These are phyloP conservation scores for Podarcis raffonei DNA, from an alignment of 2,113 vertebrate species.

Conservation along the genomic window DNA sequence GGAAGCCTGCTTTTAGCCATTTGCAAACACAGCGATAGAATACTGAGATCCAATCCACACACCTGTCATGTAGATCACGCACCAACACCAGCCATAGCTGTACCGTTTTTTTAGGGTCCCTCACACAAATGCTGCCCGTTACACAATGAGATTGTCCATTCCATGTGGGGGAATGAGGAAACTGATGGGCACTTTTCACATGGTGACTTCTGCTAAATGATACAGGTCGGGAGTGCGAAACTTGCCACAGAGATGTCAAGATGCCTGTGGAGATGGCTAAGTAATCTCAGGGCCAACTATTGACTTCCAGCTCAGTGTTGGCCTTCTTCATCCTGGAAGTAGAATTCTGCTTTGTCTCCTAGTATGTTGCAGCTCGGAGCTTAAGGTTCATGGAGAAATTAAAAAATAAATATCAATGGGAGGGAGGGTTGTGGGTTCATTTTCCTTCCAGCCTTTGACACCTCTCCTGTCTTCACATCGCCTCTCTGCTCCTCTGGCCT, in stretches of 20 bases:
- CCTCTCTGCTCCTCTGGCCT: not conserved
- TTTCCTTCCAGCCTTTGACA: conserved; percentile 7
- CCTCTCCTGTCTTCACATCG: conserved; percentile 19
- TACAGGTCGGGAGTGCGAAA: too few species aligned
- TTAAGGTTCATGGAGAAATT: not conserved
- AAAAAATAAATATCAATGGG: not conserved
- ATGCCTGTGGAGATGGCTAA: not conserved
- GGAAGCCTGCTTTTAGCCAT: not conserved
- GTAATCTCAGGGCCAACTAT: not conserved
- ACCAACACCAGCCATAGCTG: too few species aligned
- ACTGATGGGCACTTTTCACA: too few species aligned
- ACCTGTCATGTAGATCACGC: too few species aligned
- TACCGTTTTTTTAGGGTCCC: too few species aligned
- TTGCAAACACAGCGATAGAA: too few species aligned
- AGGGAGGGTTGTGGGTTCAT: not conserved
- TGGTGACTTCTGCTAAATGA: too few species aligned
- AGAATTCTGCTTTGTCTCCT: not conserved
- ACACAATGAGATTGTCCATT: too few species aligned
- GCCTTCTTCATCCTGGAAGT: not conserved
- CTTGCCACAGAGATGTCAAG: too few species aligned
- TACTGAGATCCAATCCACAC: too few species aligned
- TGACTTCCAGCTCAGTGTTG: not conserved
- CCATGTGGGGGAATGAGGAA: too few species aligned
- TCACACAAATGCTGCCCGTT: too few species aligned
- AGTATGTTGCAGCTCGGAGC: not conserved